Base-by-base conservation (phyloP, 2,888 invertebrate genomes). In the Thalpophila matura region DNA sequence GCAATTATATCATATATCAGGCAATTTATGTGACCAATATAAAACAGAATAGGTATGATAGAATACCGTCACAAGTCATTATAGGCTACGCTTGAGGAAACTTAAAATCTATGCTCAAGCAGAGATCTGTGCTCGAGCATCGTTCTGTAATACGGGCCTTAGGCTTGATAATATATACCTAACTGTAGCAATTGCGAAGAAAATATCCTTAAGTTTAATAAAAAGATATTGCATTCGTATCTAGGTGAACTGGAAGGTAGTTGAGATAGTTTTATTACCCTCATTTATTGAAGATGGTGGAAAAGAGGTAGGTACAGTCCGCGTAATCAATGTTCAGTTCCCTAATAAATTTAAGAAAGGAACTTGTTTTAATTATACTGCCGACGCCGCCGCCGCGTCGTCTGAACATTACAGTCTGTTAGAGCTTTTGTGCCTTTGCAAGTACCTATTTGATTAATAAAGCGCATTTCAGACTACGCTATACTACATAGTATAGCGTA, bases 201-300 rank as follows among this genome's bases (percentile, higher is more conserved):
- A 57, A 38, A 56, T 46, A 47, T 37, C 7, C 18, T 33, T 37
- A 10, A 33, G 33, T 43, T 69, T 33, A 33, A 49, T 56, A 51
- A 64, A 63, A 71, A 57, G 5, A 47, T 64, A 70, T 47, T 70
- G 50, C 64, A 42, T 42, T 70, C 22, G 64, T 64, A 51, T 51
- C 40, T 63, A 51, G 31, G 50, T 56, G 57, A 63, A 57, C 50
- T 42, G 40, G n/a, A n/a, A 31, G 31, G 22, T 40, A 31, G 47
- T 35, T 35, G 27, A 50, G 27, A 40, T 46, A 37, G 64, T 67
- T 63, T 47, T 57, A 70, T 70, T 64, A 51, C 16, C 63, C 45
- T 70, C 40, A 57, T 64, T 64, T 40, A 70, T 64, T 46, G 40
- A 63, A 46, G 35, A 29, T 16, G 35, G 20, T 43, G 16, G 20